phyloP scores from a whole-genome alignment of 2,797 vertebrate species.

The Linurgus olivaceus region DNA sequence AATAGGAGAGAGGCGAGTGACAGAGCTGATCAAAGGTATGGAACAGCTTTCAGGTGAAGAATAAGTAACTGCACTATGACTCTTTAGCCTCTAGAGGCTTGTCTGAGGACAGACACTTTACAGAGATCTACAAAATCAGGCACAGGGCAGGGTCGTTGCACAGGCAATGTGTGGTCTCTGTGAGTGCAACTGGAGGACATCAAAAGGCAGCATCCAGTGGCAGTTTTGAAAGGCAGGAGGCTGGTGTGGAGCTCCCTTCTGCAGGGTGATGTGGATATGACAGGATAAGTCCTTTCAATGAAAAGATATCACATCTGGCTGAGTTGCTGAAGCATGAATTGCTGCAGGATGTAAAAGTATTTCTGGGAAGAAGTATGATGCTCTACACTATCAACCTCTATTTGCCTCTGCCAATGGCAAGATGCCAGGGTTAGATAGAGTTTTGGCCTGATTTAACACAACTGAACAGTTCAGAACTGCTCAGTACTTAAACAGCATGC shows the following conservation, averaged over 20 bases:
- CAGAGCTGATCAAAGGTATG: not conserved
- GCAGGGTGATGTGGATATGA: not conserved
- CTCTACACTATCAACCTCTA: not conserved
- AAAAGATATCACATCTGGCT: not conserved
- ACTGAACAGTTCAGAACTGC: not conserved
- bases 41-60: constrained; percentile 36
- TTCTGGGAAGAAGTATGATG: not conserved
- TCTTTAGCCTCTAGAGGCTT: not conserved
- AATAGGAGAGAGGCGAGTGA: not conserved
- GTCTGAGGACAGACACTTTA: not conserved
- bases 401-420: not conserved
- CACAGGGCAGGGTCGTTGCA: not conserved
- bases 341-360: not conserved
- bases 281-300: not conserved
- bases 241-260: not conserved
- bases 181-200: not conserved
- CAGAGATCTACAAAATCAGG: not conserved
- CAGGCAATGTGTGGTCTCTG: not conserved
- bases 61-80: not conserved
- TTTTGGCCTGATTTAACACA: not conserved
- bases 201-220: not conserved
- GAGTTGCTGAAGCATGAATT: not conserved
- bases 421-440: not conserved
- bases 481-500: not conserved
- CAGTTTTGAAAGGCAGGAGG: not conserved